Conservation (phyloP, 2,113 vertebrate genomes). For the Mesitornis unicolor region DNA sequence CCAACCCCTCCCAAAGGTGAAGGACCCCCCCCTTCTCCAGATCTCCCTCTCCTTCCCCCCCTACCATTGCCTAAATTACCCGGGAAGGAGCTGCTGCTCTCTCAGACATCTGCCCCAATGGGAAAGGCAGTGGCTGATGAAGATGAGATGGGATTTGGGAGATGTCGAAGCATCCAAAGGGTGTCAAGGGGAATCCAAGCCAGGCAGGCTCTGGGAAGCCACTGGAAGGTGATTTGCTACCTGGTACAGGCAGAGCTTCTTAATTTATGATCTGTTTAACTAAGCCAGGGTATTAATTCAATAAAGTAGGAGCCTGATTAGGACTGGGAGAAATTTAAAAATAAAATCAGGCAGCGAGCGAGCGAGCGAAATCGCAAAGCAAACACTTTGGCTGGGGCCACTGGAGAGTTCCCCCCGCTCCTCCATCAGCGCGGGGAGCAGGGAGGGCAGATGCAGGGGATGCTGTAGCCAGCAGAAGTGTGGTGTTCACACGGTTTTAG, state of each 20-base stretch:
- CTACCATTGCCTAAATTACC: neutral
- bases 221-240: slow-evolving; percentile 41
- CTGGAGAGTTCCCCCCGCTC: slow-evolving; percentile 63
- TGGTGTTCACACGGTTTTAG: slow-evolving; percentile 24
- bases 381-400: slow-evolving; percentile 73
- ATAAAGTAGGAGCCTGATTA: slow-evolving; percentile 76
- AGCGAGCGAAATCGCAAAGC: slow-evolving; percentile 71
- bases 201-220: neutral
- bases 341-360: slow-evolving; percentile 62
- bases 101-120: neutral
- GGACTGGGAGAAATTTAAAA: slow-evolving; percentile 67
- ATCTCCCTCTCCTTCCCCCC: neutral
- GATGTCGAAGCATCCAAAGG: rapidly evolving
- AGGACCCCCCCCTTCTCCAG: neutral
- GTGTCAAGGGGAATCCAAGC: neutral
- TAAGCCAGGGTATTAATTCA: slow-evolving; percentile 79
- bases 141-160: neutral
- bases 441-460: slow-evolving; percentile 66
- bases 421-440: slow-evolving; percentile 71
- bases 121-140: neutral
- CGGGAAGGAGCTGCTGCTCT: neutral
- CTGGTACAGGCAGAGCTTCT: slow-evolving; percentile 45
- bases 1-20: neutral
- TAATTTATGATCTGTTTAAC: slow-evolving; percentile 79
- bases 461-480: slow-evolving; percentile 70